Evolutionary conservation across 30 jellyfish, hydroid and myxozoan species (phyloP).

Genomic region (Pelagia noctiluca): DNA sequence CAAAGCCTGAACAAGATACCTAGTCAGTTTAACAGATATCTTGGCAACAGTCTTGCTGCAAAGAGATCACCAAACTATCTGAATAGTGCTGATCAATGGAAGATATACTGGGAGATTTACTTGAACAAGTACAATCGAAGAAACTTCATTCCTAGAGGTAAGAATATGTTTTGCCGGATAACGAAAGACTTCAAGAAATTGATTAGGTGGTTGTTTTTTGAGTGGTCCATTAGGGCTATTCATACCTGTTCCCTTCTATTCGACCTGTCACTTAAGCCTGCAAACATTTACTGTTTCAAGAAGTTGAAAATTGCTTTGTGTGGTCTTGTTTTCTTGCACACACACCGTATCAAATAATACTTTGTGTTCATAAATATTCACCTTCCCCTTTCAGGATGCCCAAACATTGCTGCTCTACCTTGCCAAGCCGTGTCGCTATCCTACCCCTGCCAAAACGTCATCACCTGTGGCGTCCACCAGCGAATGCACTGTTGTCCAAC

Average conservation of each 20-base stretch:
- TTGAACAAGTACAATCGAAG: neutral
- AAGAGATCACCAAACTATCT: neutral
- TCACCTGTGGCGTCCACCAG: slow-evolving; percentile 25
- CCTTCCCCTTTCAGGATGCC: slow-evolving; percentile 36
- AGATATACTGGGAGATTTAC: neutral
- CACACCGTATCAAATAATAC: neutral
- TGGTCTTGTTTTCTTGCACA: too few relatives aligned
- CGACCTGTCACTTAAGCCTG: too few relatives aligned
- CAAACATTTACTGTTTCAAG: too few relatives aligned
- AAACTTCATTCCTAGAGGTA: neutral
- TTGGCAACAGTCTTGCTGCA: too few relatives aligned
- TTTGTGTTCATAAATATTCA: neutral
- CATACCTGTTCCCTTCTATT: too few relatives aligned
- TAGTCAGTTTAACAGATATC: too few relatives aligned
- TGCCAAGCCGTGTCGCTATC: slow-evolving; percentile 5
- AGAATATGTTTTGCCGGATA: neutral
- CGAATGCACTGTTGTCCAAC: slow-evolving; percentile 69
- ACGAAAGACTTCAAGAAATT: too few relatives aligned
- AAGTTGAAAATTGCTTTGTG: too few relatives aligned
- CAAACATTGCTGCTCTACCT: slow-evolving; percentile 12
- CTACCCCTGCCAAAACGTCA: neutral
- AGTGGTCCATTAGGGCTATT: too few relatives aligned
- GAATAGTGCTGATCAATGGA: slow-evolving; percentile 13
- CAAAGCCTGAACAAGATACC: too few relatives aligned
- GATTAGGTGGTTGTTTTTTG: too few relatives aligned